Percentiles rank a stretch among this genome's conserved stretches.
Conservation (phyloP, 1,140 invertebrate genomes). For the Solenopsis invicta region DNA sequence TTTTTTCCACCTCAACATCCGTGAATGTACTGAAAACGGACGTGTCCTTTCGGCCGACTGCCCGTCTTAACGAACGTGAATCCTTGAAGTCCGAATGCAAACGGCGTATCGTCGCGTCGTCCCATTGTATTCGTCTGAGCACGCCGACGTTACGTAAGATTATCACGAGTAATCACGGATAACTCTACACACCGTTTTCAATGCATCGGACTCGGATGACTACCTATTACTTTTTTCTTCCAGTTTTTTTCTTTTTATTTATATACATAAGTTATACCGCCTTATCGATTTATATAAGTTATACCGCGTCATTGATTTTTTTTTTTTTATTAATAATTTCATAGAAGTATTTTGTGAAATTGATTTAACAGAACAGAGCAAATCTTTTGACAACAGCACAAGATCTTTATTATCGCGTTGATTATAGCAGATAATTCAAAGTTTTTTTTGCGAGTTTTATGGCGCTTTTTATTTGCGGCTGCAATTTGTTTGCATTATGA, state of each 20-base stretch:
- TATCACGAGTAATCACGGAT: conserved; percentile 64
- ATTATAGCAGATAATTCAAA: not conserved
- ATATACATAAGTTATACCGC: not conserved
- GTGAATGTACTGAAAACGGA: conserved; percentile 53
- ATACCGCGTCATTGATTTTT: not conserved
- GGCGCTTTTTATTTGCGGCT: not conserved
- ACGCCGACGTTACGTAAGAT: conserved; percentile 75
- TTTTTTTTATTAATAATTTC: not conserved
- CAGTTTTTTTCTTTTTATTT: not conserved
- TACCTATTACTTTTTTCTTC: not conserved
- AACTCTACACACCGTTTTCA: conserved; percentile 40
- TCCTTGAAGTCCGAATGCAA: conserved; percentile 70
- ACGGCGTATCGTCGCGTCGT: conserved; percentile 70
- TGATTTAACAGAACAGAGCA: not conserved
- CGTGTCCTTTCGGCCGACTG: conserved; percentile 67
- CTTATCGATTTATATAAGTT: not conserved
- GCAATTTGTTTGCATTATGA: not conserved
- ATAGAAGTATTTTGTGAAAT: not conserved
- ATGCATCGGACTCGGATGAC: not conserved
- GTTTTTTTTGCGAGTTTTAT: not conserved
- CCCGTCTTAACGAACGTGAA: conserved; percentile 51
- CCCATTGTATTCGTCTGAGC: conserved; percentile 74
- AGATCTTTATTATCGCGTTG: conserved; percentile 1
- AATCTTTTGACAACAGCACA: not conserved
- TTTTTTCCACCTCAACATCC: conserved; percentile 51